These are phyloP conservation scores for Stomatorhinus ivindoensis DNA, from an alignment of 2,113 vertebrate species.

Conservation along the genomic window DNA sequence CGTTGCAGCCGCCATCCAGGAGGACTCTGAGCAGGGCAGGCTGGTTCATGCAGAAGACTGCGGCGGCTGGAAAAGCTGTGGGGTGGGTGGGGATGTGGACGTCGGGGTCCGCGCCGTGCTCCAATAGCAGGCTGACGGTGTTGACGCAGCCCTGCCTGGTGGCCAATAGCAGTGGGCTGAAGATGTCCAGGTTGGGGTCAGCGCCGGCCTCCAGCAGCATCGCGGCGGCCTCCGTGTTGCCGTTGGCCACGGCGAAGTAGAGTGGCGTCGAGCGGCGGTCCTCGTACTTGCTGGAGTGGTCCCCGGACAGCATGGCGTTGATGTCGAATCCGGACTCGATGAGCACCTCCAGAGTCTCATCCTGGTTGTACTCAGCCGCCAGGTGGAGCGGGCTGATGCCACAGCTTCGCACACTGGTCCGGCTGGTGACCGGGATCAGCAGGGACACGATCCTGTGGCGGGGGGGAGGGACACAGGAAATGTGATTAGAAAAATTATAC, in stretches of 20 bases:
- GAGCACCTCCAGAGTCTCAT: slow-evolving; percentile 63
- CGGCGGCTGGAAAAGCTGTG: slow-evolving; percentile 76
- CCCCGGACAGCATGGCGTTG: slow-evolving; percentile 59
- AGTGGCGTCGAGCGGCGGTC: slow-evolving; percentile 65
- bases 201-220: slow-evolving; percentile 67
- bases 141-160: slow-evolving; percentile 69
- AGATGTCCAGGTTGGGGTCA: slow-evolving; percentile 65
- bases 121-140: slow-evolving; percentile 73
- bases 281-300: slow-evolving; percentile 66
- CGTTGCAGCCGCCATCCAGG: slow-evolving; percentile 77
- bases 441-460: slow-evolving; percentile 74
- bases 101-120: slow-evolving; percentile 75
- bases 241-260: slow-evolving; percentile 70
- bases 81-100: slow-evolving; percentile 65
- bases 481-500: background rate
- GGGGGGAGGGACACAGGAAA: background rate
- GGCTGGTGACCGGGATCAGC: slow-evolving; percentile 81
- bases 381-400: slow-evolving; percentile 78
- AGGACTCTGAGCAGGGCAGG: slow-evolving; percentile 75
- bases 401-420: slow-evolving; percentile 71
- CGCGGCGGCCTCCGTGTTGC: slow-evolving; percentile 59
- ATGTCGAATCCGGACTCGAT: slow-evolving; percentile 68
- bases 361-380: slow-evolving; percentile 62
- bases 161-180: slow-evolving; percentile 72
- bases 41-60: slow-evolving; percentile 77